phyloP scores from a whole-genome alignment of 2,888 invertebrate genomes.

The Metalampra italica region DNA sequence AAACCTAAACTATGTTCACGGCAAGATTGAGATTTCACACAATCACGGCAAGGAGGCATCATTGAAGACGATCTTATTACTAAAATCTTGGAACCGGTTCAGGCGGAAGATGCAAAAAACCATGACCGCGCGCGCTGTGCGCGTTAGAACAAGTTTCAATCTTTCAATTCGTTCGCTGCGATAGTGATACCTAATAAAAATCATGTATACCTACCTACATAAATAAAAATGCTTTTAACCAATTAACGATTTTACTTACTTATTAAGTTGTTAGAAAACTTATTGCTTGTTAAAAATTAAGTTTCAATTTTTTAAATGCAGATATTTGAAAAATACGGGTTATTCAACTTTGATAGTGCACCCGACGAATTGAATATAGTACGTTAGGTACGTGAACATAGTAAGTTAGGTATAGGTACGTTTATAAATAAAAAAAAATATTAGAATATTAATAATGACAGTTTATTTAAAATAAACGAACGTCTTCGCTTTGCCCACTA shows the following conservation, averaged over 20 bases:
- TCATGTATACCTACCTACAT: background rate
- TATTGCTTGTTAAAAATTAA: no score
- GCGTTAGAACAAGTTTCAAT: constrained; percentile 21
- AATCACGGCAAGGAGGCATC: constrained; percentile 17
- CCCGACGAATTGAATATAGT: no score
- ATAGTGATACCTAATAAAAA: constrained; percentile 6
- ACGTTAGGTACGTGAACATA: no score
- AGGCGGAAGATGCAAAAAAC: constrained; percentile 10
- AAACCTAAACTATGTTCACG: constrained; percentile 9
- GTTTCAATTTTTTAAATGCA: no score
- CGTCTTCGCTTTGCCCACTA: no score
- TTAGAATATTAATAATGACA: no score
- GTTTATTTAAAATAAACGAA: no score
- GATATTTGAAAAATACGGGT: no score
- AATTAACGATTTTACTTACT: background rate
- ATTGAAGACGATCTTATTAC: constrained; percentile 20
- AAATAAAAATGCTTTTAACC: background rate
- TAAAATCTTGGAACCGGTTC: constrained; percentile 9
- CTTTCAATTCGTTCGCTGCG: constrained; percentile 18
- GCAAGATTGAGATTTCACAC: constrained; percentile 18
- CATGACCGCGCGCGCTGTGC: constrained; percentile 30
- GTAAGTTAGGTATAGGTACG: no score
- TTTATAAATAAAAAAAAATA: no score
- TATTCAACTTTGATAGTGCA: no score
- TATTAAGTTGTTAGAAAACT: background rate